Conservation (phyloP, 2,113 vertebrate genomes). For the Phylloscopus trochiloides region DNA sequence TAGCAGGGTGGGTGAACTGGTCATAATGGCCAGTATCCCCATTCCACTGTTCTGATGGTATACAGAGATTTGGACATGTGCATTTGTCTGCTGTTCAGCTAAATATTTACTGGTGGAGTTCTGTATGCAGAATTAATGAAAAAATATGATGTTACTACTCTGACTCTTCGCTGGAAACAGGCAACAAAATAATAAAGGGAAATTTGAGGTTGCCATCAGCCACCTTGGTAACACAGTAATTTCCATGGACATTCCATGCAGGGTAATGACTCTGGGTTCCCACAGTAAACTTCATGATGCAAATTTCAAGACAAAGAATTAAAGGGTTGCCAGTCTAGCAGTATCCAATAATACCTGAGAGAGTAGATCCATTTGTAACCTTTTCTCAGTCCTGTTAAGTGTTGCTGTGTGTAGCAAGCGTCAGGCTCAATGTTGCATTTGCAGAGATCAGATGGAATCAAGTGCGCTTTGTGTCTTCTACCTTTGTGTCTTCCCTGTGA, state of each 20-base stretch:
- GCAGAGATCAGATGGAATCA: background rate
- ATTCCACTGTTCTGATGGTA: background rate
- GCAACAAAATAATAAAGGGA: background rate
- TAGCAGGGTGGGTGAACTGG: background rate
- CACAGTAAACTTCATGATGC: background rate
- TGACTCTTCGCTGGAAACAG: background rate
- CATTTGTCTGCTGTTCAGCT: background rate
- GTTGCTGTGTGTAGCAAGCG: background rate
- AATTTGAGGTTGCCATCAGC: background rate
- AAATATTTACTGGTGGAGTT: background rate
- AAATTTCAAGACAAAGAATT: slow-evolving; percentile 36
- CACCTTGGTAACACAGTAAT: background rate
- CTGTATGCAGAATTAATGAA: background rate
- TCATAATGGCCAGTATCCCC: background rate
- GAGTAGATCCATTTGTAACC: background rate
- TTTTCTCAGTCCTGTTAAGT: slow-evolving; percentile 19
- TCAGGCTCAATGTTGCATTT: background rate
- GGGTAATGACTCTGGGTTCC: background rate
- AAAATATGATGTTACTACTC: background rate
- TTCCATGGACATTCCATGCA: background rate
- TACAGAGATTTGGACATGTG: accelerated
- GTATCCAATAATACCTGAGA: background rate
- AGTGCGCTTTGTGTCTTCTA: background rate
- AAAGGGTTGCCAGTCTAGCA: background rate
- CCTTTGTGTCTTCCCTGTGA: background rate